Conservation (phyloP, 2,888 invertebrate genomes). For the Ctena decussata region DNA sequence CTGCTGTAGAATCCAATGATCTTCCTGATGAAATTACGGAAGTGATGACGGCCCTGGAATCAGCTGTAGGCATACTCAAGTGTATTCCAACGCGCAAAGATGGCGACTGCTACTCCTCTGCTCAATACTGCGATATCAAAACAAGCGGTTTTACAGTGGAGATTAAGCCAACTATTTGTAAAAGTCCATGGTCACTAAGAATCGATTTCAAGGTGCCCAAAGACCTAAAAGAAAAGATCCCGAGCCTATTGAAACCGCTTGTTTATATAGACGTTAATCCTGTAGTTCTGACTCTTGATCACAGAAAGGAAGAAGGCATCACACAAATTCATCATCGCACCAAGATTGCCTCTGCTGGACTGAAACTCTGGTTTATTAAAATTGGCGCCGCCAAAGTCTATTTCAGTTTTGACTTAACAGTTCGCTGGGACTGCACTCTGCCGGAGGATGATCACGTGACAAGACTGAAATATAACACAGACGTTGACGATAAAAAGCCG, state of each 20-base stretch:
- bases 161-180: not conserved
- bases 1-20: not conserved
- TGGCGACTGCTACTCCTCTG: not conserved
- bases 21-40: not conserved
- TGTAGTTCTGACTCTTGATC: not conserved
- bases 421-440: not conserved
- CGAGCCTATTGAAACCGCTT: not conserved
- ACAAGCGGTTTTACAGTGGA: not conserved
- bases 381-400: not conserved
- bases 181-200: not conserved
- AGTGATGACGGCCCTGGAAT: not conserved
- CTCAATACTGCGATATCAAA: not conserved
- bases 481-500: not conserved
- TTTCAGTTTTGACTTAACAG: not conserved
- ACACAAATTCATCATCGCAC: not conserved
- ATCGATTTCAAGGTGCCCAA: conserved; percentile 1
- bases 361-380: not conserved
- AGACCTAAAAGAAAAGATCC: not conserved
- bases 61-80: not conserved
- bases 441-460: not conserved
- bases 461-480: not conserved
- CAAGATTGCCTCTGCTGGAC: not conserved
- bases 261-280: not conserved
- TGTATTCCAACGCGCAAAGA: not conserved
- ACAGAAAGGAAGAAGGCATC: not conserved